Percentiles rank a stretch among this genome's conserved stretches.
These are phyloP conservation scores for Molossus molossus DNA, from an alignment of 2,797 vertebrate genomes.

Conservation along the genomic window DNA sequence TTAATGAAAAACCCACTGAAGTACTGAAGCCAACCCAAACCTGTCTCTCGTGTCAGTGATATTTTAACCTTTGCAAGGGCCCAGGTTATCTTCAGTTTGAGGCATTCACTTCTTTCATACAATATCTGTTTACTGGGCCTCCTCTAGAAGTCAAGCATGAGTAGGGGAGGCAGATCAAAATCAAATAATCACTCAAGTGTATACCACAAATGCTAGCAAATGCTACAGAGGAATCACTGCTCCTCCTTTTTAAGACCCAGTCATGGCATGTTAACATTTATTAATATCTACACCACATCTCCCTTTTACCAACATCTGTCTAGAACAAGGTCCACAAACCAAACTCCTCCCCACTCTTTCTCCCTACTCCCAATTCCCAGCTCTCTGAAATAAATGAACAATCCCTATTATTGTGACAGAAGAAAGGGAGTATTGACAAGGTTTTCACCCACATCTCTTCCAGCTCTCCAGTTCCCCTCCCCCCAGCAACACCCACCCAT, in stretches of 20 bases:
- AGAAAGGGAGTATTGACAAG: slow-evolving; percentile 26
- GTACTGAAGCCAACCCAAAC: background rate
- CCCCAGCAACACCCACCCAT: background rate
- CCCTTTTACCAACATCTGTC: background rate
- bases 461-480: background rate
- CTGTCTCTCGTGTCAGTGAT: background rate
- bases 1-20: background rate
- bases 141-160: background rate
- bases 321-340: slow-evolving; percentile 14
- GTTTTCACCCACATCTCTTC: background rate
- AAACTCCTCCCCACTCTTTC: background rate
- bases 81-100: slow-evolving; percentile 19
- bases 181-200: background rate
- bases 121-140: background rate
- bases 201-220: background rate
- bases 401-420: background rate
- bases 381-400: slow-evolving; percentile 54
- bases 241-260: background rate
- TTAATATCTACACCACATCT: background rate
- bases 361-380: background rate
- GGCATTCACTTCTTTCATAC: background rate
- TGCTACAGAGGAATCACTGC: background rate
- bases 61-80: background rate
- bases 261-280: background rate
- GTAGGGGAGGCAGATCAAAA: background rate